A percentile compares a stretch with the other conserved stretches of the same genome.
These are phyloP conservation scores for Sus scrofa DNA, from an alignment of 2,113 vertebrate genomes.

Conservation along the genomic window DNA sequence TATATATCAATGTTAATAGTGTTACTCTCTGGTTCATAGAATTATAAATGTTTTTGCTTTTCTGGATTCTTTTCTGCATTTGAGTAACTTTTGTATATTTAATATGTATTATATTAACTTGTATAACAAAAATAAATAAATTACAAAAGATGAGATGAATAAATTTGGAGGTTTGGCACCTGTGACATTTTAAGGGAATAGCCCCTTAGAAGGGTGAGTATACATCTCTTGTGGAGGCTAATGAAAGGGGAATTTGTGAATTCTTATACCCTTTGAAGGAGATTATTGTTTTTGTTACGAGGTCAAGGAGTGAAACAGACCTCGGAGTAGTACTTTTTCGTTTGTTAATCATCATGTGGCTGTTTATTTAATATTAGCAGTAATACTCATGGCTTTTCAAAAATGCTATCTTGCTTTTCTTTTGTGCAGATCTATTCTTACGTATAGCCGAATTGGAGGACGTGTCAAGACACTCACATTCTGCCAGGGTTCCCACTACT, in stretches of 20 bases:
- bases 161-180: background rate
- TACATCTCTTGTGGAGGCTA: background rate
- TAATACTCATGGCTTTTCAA: background rate
- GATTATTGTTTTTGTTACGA: background rate
- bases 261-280: background rate
- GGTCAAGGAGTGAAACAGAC: background rate
- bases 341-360: background rate
- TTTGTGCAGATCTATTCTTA: conserved; percentile 93
- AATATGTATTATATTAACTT: conserved; percentile 20
- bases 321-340: background rate
- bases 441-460: conserved; percentile 95
- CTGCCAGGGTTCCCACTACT: conserved; percentile 97
- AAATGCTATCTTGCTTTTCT: background rate
- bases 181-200: background rate
- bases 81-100: background rate
- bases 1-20: background rate
- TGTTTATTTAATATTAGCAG: background rate
- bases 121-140: conserved; percentile 1
- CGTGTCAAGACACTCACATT: conserved; percentile 96
- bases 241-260: background rate
- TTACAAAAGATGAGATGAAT: background rate
- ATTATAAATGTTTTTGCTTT: background rate
- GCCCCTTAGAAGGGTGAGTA: background rate
- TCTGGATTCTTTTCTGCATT: background rate
- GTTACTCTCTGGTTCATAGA: background rate